These are phyloP conservation scores for Callyntrura guangdongensis DNA, from an alignment of 2,888 invertebrate genomes.

Conservation along the genomic window DNA sequence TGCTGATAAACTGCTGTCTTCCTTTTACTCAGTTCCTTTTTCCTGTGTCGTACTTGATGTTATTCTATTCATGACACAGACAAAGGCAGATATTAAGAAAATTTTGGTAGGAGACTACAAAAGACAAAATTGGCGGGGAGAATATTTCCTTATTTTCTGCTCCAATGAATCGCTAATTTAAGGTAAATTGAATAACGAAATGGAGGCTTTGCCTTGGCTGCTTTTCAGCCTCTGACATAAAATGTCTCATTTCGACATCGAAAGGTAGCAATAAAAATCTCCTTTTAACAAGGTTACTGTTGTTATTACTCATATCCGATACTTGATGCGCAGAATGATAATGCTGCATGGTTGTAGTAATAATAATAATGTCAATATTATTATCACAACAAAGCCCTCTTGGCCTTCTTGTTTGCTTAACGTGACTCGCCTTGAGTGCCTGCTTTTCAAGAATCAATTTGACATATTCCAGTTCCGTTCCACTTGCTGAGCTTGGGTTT, in stretches of 20 bases:
- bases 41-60: background rate
- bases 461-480: background rate
- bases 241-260: background rate
- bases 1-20: background rate
- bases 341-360: background rate
- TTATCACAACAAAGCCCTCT: conserved; percentile 42
- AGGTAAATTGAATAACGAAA: background rate
- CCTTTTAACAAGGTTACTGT: conserved; percentile 31
- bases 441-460: conserved; percentile 37
- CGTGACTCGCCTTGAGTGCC: conserved; percentile 14
- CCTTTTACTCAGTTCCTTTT: background rate
- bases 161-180: background rate
- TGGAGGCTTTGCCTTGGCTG: background rate
- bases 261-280: conserved; percentile 7
- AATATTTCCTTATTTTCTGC: conserved; percentile 26
- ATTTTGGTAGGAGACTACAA: background rate
- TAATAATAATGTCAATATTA: conserved; percentile 45
- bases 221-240: background rate
- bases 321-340: background rate
- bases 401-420: conserved; percentile 38
- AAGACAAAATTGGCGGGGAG: background rate
- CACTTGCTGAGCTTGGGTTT: background rate
- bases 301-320: background rate
- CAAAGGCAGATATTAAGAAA: conserved; percentile 10
- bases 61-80: conserved; percentile 22